phyloP scores from a whole-genome alignment of 2,113 vertebrate genomes.

The Benitochromis conjunctus region DNA sequence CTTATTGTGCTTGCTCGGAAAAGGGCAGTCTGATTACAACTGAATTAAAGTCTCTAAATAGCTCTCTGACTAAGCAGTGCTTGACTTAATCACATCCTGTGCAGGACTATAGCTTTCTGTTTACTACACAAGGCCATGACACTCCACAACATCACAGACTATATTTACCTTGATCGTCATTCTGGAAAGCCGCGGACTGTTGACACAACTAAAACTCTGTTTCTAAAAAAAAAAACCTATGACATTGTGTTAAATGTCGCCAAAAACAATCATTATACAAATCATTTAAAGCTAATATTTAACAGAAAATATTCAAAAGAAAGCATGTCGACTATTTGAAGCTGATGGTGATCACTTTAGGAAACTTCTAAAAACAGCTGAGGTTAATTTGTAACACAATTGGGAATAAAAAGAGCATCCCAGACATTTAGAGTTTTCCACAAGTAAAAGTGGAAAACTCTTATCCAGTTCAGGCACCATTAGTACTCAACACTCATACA shows the following conservation, averaged over 20 bases:
- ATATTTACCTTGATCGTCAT: slow-evolving; percentile 12
- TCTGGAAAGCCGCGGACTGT: background rate
- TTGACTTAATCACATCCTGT: slow-evolving; percentile 50
- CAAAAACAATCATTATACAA: background rate
- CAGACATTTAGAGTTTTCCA: background rate
- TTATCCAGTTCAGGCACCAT: background rate
- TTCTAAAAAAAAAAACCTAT: background rate
- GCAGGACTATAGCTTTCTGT: background rate
- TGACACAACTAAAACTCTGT: background rate
- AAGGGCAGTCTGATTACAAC: background rate
- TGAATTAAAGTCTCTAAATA: slow-evolving; percentile 60
- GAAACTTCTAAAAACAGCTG: background rate
- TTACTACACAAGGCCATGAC: background rate
- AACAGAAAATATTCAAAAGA: background rate
- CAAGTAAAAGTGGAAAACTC: background rate
- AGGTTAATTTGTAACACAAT: background rate
- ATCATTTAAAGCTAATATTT: background rate
- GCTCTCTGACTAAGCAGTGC: slow-evolving; percentile 36
- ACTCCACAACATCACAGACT: slow-evolving; percentile 10
- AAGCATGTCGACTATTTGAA: background rate
- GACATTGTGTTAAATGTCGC: background rate
- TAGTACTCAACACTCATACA: background rate
- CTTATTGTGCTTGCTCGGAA: background rate
- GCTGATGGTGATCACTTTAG: background rate
- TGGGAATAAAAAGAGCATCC: background rate